phyloP scores from a whole-genome alignment of 2,113 vertebrate species.

The Saccopteryx bilineata region DNA sequence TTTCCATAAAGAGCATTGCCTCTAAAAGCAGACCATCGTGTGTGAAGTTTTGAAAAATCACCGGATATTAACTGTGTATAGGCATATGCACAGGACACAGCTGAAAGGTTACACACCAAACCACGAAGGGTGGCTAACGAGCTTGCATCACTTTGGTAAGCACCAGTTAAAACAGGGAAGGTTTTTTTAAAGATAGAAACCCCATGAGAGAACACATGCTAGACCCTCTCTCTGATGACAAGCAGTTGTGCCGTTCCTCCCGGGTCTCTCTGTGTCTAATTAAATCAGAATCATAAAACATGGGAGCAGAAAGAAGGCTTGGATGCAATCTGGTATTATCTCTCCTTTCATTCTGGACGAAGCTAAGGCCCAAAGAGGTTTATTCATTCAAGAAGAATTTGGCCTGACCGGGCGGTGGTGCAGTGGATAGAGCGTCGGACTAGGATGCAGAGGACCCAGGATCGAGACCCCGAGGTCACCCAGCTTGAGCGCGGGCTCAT shows the following conservation, averaged over 20 bases:
- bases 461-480: too few species aligned
- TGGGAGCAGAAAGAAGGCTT: neutral
- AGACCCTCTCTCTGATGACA: slow-evolving; percentile 14
- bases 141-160: neutral
- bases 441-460: too few species aligned
- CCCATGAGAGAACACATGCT: neutral
- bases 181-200: neutral
- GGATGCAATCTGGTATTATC: neutral
- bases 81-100: neutral
- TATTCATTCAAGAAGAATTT: slow-evolving; percentile 37
- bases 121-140: neutral
- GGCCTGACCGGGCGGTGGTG: neutral
- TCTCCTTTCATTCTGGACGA: slow-evolving; percentile 5
- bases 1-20: slow-evolving; percentile 30
- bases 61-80: neutral
- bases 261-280: slow-evolving; percentile 26
- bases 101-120: neutral
- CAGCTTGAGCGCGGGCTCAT: too few species aligned
- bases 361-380: neutral
- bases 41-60: neutral
- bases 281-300: slow-evolving; percentile 4
- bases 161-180: slow-evolving; percentile 14
- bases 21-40: neutral
- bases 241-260: neutral
- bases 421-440: too few species aligned